phyloP scores from a whole-genome alignment of 2,797 vertebrate species.

The Peromyscus attwateri region DNA sequence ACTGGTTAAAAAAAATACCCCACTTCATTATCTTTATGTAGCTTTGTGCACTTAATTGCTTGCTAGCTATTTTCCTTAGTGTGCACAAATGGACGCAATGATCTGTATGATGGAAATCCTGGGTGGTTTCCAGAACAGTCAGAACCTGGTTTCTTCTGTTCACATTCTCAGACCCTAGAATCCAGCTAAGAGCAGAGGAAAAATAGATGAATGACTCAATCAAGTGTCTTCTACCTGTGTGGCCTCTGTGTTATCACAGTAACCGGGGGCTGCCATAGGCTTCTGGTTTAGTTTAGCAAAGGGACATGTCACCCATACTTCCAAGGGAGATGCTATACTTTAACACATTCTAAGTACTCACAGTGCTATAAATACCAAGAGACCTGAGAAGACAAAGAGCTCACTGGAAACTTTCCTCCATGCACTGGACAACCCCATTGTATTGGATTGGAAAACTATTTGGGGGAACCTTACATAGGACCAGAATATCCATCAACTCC shows the following conservation, averaged over 20 bases:
- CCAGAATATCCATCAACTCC: background rate
- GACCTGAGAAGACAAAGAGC: background rate
- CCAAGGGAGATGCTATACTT: background rate
- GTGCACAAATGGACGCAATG: background rate
- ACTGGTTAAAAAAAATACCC: background rate
- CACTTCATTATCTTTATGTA: background rate
- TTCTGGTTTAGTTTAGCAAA: background rate
- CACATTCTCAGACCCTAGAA: background rate
- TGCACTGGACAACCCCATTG: background rate
- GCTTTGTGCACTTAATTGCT: background rate
- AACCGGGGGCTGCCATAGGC: background rate
- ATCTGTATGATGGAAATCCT: background rate
- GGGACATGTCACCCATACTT: background rate
- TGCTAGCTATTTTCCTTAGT: background rate
- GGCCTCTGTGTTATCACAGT: background rate
- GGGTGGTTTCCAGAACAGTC: background rate
- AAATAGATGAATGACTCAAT: background rate
- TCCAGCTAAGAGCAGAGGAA: background rate
- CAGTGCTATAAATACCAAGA: background rate
- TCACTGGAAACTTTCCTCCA: background rate
- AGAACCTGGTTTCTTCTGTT: background rate
- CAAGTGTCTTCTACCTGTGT: background rate
- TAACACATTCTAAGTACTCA: background rate
- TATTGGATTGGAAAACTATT: constrained; percentile 21
- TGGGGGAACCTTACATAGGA: background rate